Conservation (phyloP, 2,888 invertebrate genomes). For the Hirtodrosophila duncani region DNA sequence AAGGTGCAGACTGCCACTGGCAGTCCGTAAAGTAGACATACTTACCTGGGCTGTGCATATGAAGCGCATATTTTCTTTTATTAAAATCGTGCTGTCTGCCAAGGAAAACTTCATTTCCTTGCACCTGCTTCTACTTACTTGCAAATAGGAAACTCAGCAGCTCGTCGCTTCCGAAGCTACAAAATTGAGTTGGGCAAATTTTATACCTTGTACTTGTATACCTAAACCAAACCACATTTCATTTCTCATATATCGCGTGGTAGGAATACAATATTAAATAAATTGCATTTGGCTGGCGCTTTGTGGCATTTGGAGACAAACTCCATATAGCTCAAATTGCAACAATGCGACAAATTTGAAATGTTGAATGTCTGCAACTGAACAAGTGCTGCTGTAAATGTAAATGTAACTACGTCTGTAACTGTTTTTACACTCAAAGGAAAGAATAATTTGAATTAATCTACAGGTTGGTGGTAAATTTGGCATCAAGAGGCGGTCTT, state of each 20-base stretch:
- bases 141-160: neutral
- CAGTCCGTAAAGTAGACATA: conserved; percentile 8
- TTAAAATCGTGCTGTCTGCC: conserved; percentile 64
- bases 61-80: conserved; percentile 37
- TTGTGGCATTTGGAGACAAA: too few species aligned
- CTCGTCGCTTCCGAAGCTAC: too few species aligned
- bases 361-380: conserved; percentile 3
- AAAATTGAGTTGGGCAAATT: conserved; percentile 40
- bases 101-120: conserved; percentile 42
- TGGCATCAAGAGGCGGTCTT: too few species aligned
- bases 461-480: too few species aligned
- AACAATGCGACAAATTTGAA: conserved; percentile 32
- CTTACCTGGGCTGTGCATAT: conserved; percentile 14
- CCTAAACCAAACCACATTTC: conserved; percentile 41
- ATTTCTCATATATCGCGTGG: conserved; percentile 52
- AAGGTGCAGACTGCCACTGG: conserved; percentile 13
- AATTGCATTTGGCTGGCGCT: conserved; percentile 25
- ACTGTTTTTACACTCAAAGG: too few species aligned
- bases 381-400: too few species aligned
- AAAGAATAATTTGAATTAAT: too few species aligned
- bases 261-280: conserved; percentile 45
- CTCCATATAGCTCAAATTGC: too few species aligned
- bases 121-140: neutral
- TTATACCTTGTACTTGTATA: too few species aligned
- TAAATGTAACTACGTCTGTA: too few species aligned